These are phyloP conservation scores for Lepus europaeus DNA, from an alignment of 2,113 vertebrate genomes.

Conservation along the genomic window DNA sequence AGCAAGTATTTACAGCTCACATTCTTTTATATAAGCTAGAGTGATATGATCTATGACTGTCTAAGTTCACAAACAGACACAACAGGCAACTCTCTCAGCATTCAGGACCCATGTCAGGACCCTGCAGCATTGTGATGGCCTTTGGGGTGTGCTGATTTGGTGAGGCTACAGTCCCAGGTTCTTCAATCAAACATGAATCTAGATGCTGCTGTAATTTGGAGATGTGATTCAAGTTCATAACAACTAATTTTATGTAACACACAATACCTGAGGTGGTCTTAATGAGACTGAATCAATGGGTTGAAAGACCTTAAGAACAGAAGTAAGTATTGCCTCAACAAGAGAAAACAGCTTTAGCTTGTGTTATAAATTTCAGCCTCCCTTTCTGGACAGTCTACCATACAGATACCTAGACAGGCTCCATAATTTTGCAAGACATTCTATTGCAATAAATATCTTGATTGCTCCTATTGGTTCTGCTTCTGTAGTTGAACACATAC, in stretches of 20 bases:
- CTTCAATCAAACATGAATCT: background rate
- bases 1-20: background rate
- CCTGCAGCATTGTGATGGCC: too few species aligned
- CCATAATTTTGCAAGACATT: background rate
- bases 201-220: background rate
- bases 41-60: background rate
- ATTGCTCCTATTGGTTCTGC: background rate
- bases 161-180: too few species aligned
- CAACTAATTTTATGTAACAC: background rate
- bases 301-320: background rate
- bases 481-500: background rate
- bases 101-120: background rate
- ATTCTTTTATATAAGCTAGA: background rate
- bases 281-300: background rate
- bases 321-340: background rate
- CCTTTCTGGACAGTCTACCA: background rate
- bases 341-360: background rate
- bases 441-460: background rate
- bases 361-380: background rate
- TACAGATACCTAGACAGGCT: background rate
- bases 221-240: background rate
- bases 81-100: background rate
- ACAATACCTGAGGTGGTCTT: background rate
- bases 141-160: background rate
- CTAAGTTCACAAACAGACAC: background rate